These are phyloP conservation scores for Cetonia aurata DNA, from an alignment of 2,888 invertebrate species.

Conservation along the genomic window DNA sequence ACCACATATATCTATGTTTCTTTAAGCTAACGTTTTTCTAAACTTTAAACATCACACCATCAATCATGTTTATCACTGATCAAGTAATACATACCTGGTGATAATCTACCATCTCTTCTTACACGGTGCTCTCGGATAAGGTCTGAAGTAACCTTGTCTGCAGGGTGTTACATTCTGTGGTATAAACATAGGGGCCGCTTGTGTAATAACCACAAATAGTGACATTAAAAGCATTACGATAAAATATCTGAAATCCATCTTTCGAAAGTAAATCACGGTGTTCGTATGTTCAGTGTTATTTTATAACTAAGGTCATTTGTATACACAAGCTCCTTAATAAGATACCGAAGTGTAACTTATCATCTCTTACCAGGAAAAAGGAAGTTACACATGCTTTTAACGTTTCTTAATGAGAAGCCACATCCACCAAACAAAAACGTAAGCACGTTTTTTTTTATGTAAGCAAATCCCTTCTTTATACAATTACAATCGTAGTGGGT, in stretches of 20 bases:
- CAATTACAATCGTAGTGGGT: neutral
- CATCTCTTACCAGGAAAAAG: slow-evolving; percentile 25
- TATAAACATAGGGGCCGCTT: slow-evolving; percentile 26
- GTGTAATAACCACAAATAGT: slow-evolving; percentile 13
- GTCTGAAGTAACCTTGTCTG: slow-evolving; percentile 24
- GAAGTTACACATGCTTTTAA: slow-evolving; percentile 19
- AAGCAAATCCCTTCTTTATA: too few relatives aligned
- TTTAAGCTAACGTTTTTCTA: too few relatives aligned
- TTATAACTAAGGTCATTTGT: slow-evolving; percentile 1
- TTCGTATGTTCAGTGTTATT: neutral
- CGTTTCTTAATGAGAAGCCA: slow-evolving; percentile 25
- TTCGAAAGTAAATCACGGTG: neutral
- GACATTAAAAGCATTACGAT: slow-evolving; percentile 21
- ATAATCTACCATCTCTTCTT: slow-evolving; percentile 29
- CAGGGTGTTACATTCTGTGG: slow-evolving; percentile 24
- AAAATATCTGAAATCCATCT: slow-evolving; percentile 21
- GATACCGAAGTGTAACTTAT: slow-evolving; percentile 17
- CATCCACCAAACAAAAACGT: slow-evolving; percentile 19
- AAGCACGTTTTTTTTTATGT: slow-evolving; percentile 8
- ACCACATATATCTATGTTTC: too few relatives aligned
- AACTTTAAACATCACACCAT: neutral
- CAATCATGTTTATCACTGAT: neutral
- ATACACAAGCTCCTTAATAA: slow-evolving; percentile 13
- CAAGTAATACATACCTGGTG: slow-evolving; percentile 3
- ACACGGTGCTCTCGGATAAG: slow-evolving; percentile 16